phyloP scores from a whole-genome alignment of 2,113 vertebrate genomes.

The Harpagus bidentatus region DNA sequence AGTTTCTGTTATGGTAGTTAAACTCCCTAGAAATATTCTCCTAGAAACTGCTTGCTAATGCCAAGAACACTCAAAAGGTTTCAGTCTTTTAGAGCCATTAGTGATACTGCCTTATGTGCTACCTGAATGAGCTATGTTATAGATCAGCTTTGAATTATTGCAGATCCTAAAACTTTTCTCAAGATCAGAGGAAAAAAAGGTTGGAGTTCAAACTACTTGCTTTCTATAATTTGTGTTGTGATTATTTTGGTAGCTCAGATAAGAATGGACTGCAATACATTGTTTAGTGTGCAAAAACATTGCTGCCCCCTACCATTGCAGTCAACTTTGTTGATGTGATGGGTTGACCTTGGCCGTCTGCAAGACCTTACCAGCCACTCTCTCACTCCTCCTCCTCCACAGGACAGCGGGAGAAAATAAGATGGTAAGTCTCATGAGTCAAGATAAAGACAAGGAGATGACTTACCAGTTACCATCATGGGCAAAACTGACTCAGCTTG shows the following conservation, averaged over 20 bases:
- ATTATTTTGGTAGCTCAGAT: background rate
- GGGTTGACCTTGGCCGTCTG: background rate
- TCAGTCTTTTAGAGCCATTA: background rate
- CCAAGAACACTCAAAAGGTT: background rate
- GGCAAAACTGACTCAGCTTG: background rate
- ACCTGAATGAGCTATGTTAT: background rate
- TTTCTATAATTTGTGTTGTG: background rate
- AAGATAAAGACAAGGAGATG: background rate
- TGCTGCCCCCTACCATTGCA: background rate
- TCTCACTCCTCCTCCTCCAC: fast-evolving
- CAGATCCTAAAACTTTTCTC: background rate
- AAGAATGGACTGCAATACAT: background rate
- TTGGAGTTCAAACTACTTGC: background rate
- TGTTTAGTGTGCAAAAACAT: background rate
- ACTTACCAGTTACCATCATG: background rate
- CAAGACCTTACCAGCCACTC: background rate
- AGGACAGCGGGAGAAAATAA: background rate
- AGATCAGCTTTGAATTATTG: background rate
- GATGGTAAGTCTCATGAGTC: background rate
- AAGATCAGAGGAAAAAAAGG: background rate
- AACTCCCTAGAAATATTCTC: background rate
- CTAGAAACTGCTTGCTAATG: background rate
- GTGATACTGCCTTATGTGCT: background rate
- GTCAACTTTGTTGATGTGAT: background rate
- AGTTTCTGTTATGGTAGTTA: background rate